Evolutionary conservation across 2,888 invertebrate species (phyloP).

Genomic region (Erynnis tages): DNA sequence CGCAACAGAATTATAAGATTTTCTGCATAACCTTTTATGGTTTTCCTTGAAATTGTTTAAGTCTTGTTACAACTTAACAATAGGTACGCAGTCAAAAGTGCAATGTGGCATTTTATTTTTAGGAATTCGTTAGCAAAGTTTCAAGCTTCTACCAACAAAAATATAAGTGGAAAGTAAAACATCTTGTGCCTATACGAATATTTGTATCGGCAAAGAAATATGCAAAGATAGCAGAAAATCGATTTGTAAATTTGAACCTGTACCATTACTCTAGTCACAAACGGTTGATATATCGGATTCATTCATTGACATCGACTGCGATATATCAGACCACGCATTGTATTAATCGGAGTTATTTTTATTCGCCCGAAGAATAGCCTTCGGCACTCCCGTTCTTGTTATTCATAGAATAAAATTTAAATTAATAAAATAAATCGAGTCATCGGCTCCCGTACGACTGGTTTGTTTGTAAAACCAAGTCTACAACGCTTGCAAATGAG

Average conservation of each 20-base stretch:
- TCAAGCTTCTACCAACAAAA: background rate
- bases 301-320: constrained; percentile 24
- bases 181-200: background rate
- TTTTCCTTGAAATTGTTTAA: too few relatives aligned
- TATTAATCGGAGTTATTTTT: constrained; percentile 26
- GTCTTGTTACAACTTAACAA: too few relatives aligned
- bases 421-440: constrained; percentile 53
- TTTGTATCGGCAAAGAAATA: background rate
- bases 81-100: too few relatives aligned
- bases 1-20: too few relatives aligned
- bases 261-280: constrained; percentile 24
- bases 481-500: constrained; percentile 69
- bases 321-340: constrained; percentile 23
- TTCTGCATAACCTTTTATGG: too few relatives aligned
- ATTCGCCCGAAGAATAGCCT: constrained; percentile 20
- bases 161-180: background rate
- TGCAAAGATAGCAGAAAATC: constrained; percentile 8
- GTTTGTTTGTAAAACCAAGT: constrained; percentile 63
- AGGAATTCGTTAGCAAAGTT: too few relatives aligned
- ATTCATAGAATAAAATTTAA: constrained; percentile 39
- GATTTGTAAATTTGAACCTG: constrained; percentile 17
- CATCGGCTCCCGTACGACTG: constrained; percentile 46
- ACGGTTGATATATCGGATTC: constrained; percentile 24
- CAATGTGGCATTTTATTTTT: too few relatives aligned
- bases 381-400: constrained; percentile 22